phyloP scores from a whole-genome alignment of 30 jellyfish, hydroid and myxozoan genomes.

The Hydra vulgaris region DNA sequence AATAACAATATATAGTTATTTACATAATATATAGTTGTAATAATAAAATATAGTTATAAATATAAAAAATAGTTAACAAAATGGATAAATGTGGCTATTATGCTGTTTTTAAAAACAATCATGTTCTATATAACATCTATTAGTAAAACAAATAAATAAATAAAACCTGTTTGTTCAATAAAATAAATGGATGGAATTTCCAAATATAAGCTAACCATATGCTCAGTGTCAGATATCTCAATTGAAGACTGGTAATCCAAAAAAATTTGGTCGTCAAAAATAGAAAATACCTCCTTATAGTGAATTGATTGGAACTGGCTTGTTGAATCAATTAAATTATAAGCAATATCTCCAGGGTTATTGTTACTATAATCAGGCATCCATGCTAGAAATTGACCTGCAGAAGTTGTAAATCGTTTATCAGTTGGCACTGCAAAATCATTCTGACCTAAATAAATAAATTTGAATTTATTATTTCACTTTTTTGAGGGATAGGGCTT shows the following conservation, averaged over 20 bases:
- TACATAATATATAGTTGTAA: no score
- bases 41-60: no score
- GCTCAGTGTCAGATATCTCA: neutral
- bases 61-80: no score
- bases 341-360: neutral
- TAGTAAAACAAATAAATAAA: no score
- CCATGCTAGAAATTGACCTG: neutral
- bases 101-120: no score
- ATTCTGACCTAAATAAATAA: neutral
- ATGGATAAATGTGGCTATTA: no score
- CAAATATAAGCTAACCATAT: neutral
- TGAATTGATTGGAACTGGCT: neutral
- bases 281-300: neutral
- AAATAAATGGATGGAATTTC: neutral
- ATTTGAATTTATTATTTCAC: no score
- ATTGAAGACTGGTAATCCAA: neutral
- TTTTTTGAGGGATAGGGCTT: no score
- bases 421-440: neutral
- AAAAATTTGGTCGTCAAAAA: neutral
- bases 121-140: no score
- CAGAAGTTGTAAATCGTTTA: neutral
- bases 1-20: no score
- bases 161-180: neutral
- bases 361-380: neutral
- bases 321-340: neutral